Base-by-base conservation (phyloP, 2,888 invertebrate species). In the Girardia tigrina region DNA sequence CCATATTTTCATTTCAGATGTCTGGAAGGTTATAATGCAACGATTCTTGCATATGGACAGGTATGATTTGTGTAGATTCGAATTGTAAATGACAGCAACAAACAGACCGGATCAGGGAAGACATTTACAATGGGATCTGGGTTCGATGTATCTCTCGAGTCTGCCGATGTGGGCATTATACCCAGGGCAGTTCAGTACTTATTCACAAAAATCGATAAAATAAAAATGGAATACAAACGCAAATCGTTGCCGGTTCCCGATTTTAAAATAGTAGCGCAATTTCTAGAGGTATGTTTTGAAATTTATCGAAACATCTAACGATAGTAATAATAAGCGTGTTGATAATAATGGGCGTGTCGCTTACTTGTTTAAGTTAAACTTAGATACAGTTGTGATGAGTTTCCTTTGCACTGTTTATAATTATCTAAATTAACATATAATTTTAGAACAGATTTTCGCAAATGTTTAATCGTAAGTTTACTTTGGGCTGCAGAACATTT, bases 71-170 rank as follows among this genome's bases (percentile, higher is more conserved):
- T 6, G 28, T 72, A 12, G 12, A 69, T 72, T 72, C 6, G 23
- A 72, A 69, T 12, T 8, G 36, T 72, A 69, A n/a, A 72, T 42
- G 8, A 20, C 6, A 14, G 8, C 12, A 14, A 23, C n/a, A 20
- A 20, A 23, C 6, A 92, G 89, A 98, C 98, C 71, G 97, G 97
- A 0, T 94, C 94, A 42, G 97, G 97, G 0, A 98, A 98, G 86
- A 98, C 97, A 0, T 94, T 92, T 85, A 94, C 94, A 0, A 98
- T 98, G 95, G 97, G 97, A 75, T 94, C 95, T 20, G 94, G 94
- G 2, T 95, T 95, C 86, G 94, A 95, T 81, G 88, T 88, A 78
- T 88, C 88, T 78, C 81, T 87, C 29, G 81, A 83, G 27, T 86
- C 78, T 29, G 86, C 87, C 71, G 87, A 88, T 80, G 83, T 88